Base-by-base conservation (phyloP, 2,888 invertebrate genomes). In the Dynastes maya region DNA sequence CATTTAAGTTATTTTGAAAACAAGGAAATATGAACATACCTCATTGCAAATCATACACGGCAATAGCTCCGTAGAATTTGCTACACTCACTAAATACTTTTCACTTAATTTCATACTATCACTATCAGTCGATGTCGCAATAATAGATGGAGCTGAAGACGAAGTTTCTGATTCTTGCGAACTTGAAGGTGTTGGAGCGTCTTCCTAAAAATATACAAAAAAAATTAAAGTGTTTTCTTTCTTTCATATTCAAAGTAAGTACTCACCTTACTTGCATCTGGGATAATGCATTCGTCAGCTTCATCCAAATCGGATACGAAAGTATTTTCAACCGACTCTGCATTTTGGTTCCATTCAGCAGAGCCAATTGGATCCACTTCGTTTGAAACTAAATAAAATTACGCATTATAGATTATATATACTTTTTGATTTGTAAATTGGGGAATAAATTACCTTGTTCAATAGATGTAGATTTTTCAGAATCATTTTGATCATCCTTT, bases 271-370 rank as follows among this genome's bases (percentile, higher is more conserved):
- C 45, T 74, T 27, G 72, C 45, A 84, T 94, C 94, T 0, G 94
- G 94, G 80, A 94, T 90, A 4, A 94, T 90, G 79, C 93, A 94
- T 40, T 79, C 78, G 6, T 74, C 78, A 4, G 76, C 71, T 49
- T 79, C 79, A 37, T 79, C 79, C 13, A 49, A 64, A 51, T 79
- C 79, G 27, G 74, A 67, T 2, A 53, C 53, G 6, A 64, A 71
- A 13, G 75, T 70, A 27, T 61, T 61, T 53, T 79, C 75, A n/a
- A 87, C 87, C 61, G 88, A 22, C 87, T 27, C 84, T 80, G 79
- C 78, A 49, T 74, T 63, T 65, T 83, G 81, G 32, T 83, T 83
- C 83, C 82, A 79, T 58, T 81, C 83, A 63, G 81, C 79, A 13
- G 82, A 79, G 6, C 78, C 83, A 75, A 84, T 84, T 4, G 84